These are phyloP conservation scores for Chrysopa pallens DNA, from an alignment of 1,140 invertebrate species.

Conservation along the genomic window DNA sequence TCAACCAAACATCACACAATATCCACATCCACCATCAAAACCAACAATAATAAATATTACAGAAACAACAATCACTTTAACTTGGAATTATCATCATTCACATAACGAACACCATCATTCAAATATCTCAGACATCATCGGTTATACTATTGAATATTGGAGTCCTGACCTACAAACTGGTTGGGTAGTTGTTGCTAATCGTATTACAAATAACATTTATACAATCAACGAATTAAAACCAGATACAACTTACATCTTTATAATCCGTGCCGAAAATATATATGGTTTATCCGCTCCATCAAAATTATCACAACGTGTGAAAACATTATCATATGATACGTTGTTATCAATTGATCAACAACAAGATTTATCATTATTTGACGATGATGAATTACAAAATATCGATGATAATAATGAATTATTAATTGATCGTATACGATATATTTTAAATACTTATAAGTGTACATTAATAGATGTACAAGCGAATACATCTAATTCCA, in stretches of 20 bases:
- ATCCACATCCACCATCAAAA: slow-evolving; percentile 57
- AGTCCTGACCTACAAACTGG: slow-evolving; percentile 62
- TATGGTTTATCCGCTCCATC: slow-evolving; percentile 60
- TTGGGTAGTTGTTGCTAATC: slow-evolving; percentile 58
- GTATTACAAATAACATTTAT: slow-evolving; percentile 43
- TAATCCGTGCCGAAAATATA: slow-evolving; percentile 74
- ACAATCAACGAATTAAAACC: slow-evolving; percentile 53
- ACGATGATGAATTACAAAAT: too few species aligned
- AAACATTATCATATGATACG: slow-evolving; percentile 43
- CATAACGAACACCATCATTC: slow-evolving; percentile 22
- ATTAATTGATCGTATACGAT: slow-evolving; percentile 19
- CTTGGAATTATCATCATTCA: slow-evolving; percentile 49
- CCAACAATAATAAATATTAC: slow-evolving; percentile 60
- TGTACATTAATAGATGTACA: slow-evolving; percentile 61
- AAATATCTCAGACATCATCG: slow-evolving; percentile 13
- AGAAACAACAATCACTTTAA: slow-evolving; percentile 56
- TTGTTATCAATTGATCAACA: slow-evolving; percentile 55
- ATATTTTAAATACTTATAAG: slow-evolving; percentile 61
- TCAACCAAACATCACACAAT: slow-evolving; percentile 52
- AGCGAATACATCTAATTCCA: slow-evolving; percentile 58
- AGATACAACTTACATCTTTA: slow-evolving; percentile 71
- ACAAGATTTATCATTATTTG: slow-evolving; percentile 43
- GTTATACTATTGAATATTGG: slow-evolving; percentile 76
- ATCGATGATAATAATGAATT: too few species aligned
- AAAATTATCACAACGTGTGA: slow-evolving; percentile 39